Percentiles rank a stretch among this genome's conserved stretches.
These are phyloP conservation scores for Chondrilla cf. caribensis DNA, from an alignment of 37 sponge, comb jelly and placozoan genomes.

Conservation along the genomic window DNA sequence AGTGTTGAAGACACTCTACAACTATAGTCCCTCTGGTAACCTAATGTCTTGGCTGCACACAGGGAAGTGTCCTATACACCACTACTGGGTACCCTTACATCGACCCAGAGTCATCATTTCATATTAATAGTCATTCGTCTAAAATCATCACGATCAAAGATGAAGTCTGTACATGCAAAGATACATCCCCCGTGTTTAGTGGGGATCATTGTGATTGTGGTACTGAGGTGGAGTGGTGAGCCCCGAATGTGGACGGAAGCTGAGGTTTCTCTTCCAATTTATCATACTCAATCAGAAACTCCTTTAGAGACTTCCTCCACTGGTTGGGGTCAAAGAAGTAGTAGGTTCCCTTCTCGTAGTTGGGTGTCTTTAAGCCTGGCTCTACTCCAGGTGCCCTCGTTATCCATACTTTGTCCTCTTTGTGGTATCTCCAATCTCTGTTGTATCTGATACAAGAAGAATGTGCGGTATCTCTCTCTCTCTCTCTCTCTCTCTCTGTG, in stretches of 20 bases:
- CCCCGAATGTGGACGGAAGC: conserved; percentile 49
- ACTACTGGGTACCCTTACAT: too few species aligned
- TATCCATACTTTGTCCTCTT: conserved; percentile 94
- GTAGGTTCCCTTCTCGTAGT: conserved; percentile 89
- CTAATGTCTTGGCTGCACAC: too few species aligned
- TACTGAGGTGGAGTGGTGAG: conserved; percentile 24
- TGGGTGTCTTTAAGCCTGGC: conserved; percentile 69
- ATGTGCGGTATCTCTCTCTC: not conserved
- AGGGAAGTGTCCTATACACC: too few species aligned
- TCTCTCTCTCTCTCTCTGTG: not conserved
- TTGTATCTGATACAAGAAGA: conserved; percentile 43
- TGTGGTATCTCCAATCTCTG: conserved; percentile 96
- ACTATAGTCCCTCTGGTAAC: too few species aligned
- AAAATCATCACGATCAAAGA: too few species aligned
- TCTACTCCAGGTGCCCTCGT: conserved; percentile 89
- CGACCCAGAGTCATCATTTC: too few species aligned
- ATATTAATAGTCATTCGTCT: too few species aligned
- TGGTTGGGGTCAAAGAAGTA: conserved; percentile 86
- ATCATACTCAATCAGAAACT: conserved; percentile 90
- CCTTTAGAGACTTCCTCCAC: conserved; percentile 90
- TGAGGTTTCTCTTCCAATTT: conserved; percentile 90
- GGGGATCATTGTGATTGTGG: too few species aligned
- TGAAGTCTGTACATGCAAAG: too few species aligned
- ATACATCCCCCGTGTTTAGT: too few species aligned
- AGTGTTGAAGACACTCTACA: too few species aligned